Percentiles rank a stretch among this genome's conserved stretches.
Evolutionary conservation across 2,113 vertebrate genomes (phyloP).

Genomic region (Xenus cinereus): DNA sequence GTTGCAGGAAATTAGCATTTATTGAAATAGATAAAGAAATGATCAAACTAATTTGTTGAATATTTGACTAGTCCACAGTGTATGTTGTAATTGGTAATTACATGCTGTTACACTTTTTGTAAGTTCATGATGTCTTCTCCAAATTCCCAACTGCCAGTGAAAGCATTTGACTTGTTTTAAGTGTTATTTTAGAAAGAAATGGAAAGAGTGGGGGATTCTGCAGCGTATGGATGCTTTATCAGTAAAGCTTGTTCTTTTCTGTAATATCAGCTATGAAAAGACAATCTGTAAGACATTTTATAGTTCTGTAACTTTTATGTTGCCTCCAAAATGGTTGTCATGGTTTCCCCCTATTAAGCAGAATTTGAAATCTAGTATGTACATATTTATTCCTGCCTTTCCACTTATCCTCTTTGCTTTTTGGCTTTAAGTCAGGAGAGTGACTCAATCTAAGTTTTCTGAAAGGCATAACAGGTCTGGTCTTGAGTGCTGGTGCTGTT

Average conservation of each 20-base stretch:
- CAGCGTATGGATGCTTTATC: neutral
- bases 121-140: constrained; percentile 24
- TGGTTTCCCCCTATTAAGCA: neutral
- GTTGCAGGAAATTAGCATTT: neutral
- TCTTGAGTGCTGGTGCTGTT: neutral
- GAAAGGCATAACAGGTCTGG: neutral
- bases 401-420: neutral
- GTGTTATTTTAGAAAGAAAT: neutral
- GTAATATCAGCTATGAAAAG: neutral
- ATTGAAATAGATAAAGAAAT: neutral
- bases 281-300: neutral
- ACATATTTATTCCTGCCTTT: neutral
- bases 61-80: neutral
- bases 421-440: constrained; percentile 17
- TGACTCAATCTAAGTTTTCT: neutral
- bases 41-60: neutral
- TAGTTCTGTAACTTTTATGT: neutral
- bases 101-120: neutral
- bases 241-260: neutral
- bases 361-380: neutral
- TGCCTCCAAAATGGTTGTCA: neutral
- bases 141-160: constrained; percentile 29
- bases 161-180: constrained; percentile 8
- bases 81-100: neutral
- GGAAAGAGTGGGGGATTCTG: neutral